phyloP scores from a whole-genome alignment of 2,113 vertebrate species.

The Delphinus delphis region DNA sequence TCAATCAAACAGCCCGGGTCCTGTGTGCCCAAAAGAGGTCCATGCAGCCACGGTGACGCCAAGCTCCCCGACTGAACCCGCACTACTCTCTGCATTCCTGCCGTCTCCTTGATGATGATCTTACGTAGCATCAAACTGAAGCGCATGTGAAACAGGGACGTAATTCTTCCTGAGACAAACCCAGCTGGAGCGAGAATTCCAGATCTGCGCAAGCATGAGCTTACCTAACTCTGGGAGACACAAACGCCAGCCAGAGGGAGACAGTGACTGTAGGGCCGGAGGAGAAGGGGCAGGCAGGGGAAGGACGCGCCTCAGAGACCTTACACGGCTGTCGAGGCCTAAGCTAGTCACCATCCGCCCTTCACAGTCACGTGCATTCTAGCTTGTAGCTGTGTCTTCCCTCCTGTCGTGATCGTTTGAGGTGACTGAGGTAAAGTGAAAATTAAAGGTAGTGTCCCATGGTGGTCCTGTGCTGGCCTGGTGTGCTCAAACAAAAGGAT shows the following conservation, averaged over 20 bases:
- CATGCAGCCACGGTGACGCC: rapidly evolving
- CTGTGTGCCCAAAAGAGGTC: neutral
- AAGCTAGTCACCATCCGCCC: too few relatives aligned
- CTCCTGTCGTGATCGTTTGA: neutral
- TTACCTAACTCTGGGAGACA: too few relatives aligned
- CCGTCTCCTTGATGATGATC: neutral
- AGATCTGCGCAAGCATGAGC: neutral
- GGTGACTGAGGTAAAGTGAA: neutral
- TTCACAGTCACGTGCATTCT: neutral
- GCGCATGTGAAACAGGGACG: neutral
- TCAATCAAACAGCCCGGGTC: neutral
- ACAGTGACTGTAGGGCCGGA: neutral
- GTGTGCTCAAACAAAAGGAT: neutral
- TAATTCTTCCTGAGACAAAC: neutral
- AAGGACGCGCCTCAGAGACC: neutral
- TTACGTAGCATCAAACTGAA: neutral
- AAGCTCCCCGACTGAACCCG: neutral
- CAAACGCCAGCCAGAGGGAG: neutral
- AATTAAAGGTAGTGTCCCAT: neutral
- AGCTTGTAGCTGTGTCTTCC: neutral
- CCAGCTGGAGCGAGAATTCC: neutral
- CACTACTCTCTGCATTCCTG: neutral
- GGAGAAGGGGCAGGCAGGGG: neutral
- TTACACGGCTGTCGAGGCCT: neutral
- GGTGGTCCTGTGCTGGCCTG: rapidly evolving